A percentile compares a stretch with the other conserved stretches of the same genome.
phyloP scores from a whole-genome alignment of 2,888 invertebrate species.

The Amphiduros pacificus region DNA sequence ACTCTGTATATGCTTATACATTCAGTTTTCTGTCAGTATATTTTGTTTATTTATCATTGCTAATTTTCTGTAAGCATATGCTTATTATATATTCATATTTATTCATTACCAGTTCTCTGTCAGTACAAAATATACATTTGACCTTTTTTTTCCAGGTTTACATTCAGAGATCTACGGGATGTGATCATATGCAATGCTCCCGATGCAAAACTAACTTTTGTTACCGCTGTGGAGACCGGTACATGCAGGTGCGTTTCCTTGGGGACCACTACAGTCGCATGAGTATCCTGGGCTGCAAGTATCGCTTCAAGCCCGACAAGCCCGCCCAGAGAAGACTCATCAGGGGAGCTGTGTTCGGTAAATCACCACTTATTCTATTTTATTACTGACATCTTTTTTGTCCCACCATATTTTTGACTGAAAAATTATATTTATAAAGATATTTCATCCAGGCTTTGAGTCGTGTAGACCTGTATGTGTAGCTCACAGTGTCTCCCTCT shows the following conservation, averaged over 20 bases:
- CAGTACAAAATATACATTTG: no score
- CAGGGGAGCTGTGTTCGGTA: conserved; percentile 58
- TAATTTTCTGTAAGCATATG: no score
- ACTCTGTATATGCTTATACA: no score
- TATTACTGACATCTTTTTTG: no score
- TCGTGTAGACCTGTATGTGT: no score
- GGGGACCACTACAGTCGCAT: conserved; percentile 58
- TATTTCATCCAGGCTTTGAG: neutral
- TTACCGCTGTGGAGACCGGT: conserved; percentile 60
- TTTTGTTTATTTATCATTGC: no score
- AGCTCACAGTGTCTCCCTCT: neutral
- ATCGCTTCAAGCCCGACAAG: conserved; percentile 53
- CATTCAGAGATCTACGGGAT: conserved; percentile 59
- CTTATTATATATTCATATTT: no score
- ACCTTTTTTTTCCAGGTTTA: conserved; percentile 52
- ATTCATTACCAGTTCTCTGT: no score
- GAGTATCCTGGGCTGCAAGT: conserved; percentile 60
- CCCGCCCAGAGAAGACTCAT: conserved; percentile 52
- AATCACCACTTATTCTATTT: neutral
- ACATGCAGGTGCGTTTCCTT: conserved; percentile 52
- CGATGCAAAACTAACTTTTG: conserved; percentile 59
- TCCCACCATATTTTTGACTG: neutral
- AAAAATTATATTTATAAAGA: neutral
- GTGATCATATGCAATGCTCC: conserved; percentile 61
- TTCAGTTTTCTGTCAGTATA: no score